These are phyloP conservation scores for Lithobius niger DNA, from an alignment of 1,140 invertebrate species.

Conservation along the genomic window DNA sequence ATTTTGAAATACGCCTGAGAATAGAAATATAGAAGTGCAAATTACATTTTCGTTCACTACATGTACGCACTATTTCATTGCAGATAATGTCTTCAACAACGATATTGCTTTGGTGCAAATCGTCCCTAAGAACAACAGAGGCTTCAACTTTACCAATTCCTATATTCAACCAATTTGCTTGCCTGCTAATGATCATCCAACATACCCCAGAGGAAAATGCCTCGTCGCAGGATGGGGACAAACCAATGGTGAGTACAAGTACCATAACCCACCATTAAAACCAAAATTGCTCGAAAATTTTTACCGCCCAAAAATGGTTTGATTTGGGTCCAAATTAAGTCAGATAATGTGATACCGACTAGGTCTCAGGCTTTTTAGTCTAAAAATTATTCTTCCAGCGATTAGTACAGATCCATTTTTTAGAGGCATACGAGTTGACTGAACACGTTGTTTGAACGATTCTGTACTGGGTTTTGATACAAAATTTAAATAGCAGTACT, in stretches of 20 bases:
- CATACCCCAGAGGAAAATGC: slow-evolving; percentile 46
- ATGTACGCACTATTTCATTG: not conserved
- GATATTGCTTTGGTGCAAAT: slow-evolving; percentile 57
- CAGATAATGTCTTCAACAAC: slow-evolving; percentile 46
- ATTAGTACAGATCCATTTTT: no score
- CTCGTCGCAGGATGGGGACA: slow-evolving; percentile 63
- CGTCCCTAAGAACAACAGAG: slow-evolving; percentile 36
- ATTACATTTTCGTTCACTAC: no score
- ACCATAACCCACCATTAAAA: slow-evolving; percentile 29
- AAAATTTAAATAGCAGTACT: no score
- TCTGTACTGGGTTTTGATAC: no score
- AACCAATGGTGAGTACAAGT: not conserved
- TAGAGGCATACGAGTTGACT: no score
- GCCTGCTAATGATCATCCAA: slow-evolving; percentile 38
- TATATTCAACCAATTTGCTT: slow-evolving; percentile 61
- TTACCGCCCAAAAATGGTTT: slow-evolving; percentile 34
- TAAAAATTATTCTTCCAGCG: no score
- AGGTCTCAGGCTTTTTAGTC: no score
- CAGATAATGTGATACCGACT: no score
- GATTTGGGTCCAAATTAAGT: no score
- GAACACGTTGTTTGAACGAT: no score
- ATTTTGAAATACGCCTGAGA: no score
- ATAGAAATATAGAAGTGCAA: no score
- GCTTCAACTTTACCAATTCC: slow-evolving; percentile 44
- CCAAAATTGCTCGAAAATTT: slow-evolving; percentile 39